Conservation (phyloP, 2,797 vertebrate genomes). For the Nyctalus aviator region DNA sequence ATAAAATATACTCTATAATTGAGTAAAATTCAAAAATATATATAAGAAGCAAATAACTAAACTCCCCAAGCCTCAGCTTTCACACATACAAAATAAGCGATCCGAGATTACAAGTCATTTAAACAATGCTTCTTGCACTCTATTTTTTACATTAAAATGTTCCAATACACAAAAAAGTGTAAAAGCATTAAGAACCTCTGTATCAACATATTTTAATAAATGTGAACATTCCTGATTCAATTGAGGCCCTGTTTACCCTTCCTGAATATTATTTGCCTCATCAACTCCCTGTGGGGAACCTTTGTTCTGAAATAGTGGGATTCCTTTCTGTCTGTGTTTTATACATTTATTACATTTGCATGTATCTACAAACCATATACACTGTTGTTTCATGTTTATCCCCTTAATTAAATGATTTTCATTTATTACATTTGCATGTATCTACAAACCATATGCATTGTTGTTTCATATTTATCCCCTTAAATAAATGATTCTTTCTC, state of each 20-base stretch:
- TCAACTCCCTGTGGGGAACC: background rate
- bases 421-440: background rate
- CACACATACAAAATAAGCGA: background rate
- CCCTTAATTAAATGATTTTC: background rate
- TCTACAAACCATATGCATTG: background rate
- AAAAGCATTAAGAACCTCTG: slow-evolving; percentile 9
- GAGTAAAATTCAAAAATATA: slow-evolving; percentile 34
- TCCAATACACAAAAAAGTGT: background rate
- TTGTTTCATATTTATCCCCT: background rate
- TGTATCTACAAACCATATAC: background rate
- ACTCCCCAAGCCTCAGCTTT: background rate
- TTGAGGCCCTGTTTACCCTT: background rate
- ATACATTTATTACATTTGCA: background rate
- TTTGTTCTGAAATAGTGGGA: background rate
- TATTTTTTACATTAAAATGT: slow-evolving; percentile 29
- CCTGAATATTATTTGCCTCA: background rate
- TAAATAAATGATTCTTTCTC: background rate
- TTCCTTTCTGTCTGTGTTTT: background rate
- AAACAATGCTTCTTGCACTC: slow-evolving; percentile 34
- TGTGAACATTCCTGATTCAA: background rate
- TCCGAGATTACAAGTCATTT: background rate
- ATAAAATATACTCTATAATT: background rate
- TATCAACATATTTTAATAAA: background rate
- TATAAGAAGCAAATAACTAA: slow-evolving; percentile 20
- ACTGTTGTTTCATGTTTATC: background rate